phyloP scores from a whole-genome alignment of 2,888 invertebrate species.

The Chalcosyrphus nemorum region DNA sequence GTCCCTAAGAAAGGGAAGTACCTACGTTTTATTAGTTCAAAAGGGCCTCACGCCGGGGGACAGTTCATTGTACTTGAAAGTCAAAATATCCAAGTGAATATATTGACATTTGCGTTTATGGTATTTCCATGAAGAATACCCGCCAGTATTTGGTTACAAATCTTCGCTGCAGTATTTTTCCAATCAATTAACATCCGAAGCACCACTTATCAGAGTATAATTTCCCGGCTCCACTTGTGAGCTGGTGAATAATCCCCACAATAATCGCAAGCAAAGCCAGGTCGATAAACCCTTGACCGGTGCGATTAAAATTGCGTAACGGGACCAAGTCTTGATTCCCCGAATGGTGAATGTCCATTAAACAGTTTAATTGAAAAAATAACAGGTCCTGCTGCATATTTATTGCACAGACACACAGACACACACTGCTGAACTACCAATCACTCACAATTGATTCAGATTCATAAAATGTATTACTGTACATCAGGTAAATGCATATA shows the following conservation, averaged over 20 bases:
- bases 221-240: not conserved
- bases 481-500: slow-evolving; percentile 3
- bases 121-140: too few species aligned
- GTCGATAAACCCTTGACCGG: not conserved
- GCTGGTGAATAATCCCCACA: not conserved
- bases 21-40: too few species aligned
- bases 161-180: too few species aligned
- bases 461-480: not conserved
- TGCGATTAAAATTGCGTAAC: not conserved
- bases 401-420: too few species aligned
- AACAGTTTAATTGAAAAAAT: slow-evolving; percentile 2
- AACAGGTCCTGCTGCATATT: slow-evolving; percentile 5
- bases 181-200: not conserved
- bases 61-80: too few species aligned
- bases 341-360: not conserved
- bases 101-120: too few species aligned
- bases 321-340: not conserved
- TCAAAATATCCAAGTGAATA: too few species aligned
- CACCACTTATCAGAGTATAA: not conserved
- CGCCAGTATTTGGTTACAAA: too few species aligned
- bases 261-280: not conserved
- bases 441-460: slow-evolving; percentile 10
- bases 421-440: slow-evolving; percentile 8
- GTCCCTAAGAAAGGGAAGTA: too few species aligned
- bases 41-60: too few species aligned